Conservation (phyloP, 2,888 invertebrate species). For the Oscheius sp. region DNA sequence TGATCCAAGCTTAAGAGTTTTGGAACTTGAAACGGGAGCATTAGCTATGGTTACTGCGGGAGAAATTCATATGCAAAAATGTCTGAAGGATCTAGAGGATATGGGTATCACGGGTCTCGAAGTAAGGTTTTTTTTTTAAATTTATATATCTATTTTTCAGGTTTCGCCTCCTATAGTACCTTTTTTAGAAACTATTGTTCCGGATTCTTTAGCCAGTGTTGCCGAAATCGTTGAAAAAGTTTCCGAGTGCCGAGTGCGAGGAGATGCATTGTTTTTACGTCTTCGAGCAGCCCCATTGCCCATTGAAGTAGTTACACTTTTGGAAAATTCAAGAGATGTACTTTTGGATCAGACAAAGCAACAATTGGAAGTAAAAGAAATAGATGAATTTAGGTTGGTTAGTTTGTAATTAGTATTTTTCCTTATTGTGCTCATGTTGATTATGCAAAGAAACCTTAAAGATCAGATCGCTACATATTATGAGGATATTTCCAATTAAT, state of each 20-base stretch:
- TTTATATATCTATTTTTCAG: constrained; percentile 72
- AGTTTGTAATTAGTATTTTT: neutral
- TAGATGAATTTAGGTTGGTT: constrained; percentile 31
- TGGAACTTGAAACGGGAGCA: constrained; percentile 90
- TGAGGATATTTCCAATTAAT: neutral
- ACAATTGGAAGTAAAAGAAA: constrained; percentile 32
- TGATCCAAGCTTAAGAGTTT: constrained; percentile 60
- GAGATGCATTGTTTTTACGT: constrained; percentile 50
- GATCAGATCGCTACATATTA: no score
- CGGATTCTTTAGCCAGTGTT: constrained; percentile 51
- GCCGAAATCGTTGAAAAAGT: constrained; percentile 58
- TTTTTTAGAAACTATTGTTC: constrained; percentile 89
- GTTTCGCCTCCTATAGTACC: constrained; percentile 95
- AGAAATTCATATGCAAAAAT: constrained; percentile 94
- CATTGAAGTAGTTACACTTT: constrained; percentile 41
- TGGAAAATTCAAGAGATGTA: constrained; percentile 46
- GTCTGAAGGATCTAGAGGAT: constrained; percentile 86
- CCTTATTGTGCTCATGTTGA: no score
- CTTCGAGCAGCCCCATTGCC: constrained; percentile 61
- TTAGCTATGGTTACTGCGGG: constrained; percentile 93
- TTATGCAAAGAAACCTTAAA: no score
- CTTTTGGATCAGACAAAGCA: constrained; percentile 49
- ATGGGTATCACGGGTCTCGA: constrained; percentile 60
- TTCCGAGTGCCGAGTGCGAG: constrained; percentile 62
- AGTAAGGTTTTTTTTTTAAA: constrained; percentile 9